phyloP scores from a whole-genome alignment of 2,888 invertebrate species.

The Acanthosepion pharaonis region DNA sequence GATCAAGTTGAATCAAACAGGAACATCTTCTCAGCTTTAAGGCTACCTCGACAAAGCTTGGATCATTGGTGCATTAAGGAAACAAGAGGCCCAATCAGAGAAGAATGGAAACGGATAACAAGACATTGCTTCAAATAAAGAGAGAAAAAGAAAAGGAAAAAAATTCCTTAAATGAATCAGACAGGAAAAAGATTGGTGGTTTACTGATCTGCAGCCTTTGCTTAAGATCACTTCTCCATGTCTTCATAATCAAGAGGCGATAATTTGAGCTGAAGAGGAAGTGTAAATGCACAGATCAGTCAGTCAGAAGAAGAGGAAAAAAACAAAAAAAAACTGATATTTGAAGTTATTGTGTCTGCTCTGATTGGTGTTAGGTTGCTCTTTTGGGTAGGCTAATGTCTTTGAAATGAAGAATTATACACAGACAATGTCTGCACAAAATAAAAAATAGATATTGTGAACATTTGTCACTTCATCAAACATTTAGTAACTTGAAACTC shows the following conservation, averaged over 20 bases:
- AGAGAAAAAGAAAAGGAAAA: background rate
- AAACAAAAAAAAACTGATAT: background rate
- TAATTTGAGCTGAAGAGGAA: background rate
- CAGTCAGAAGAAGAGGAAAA: background rate
- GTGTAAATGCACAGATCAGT: background rate
- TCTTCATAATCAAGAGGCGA: background rate
- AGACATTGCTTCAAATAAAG: background rate
- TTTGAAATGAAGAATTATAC: background rate
- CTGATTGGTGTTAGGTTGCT: background rate
- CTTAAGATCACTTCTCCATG: background rate
- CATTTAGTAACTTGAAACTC: background rate
- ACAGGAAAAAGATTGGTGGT: conserved; percentile 7
- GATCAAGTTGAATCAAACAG: conserved; percentile 33
- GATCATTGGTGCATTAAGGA: conserved; percentile 33
- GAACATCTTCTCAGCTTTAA: conserved; percentile 33
- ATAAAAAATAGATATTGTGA: background rate
- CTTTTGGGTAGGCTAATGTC: conserved; percentile 1
- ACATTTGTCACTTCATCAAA: background rate
- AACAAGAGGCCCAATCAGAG: conserved; percentile 20
- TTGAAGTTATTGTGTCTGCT: conserved; percentile 17
- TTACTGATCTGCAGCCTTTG: background rate
- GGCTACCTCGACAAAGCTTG: background rate
- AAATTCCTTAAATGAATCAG: conserved; percentile 33
- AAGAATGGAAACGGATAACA: conserved; percentile 18
- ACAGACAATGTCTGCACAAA: conserved; percentile 12